Conservation (phyloP, 2,113 vertebrate species). For the Seriola quinqueradiata region DNA sequence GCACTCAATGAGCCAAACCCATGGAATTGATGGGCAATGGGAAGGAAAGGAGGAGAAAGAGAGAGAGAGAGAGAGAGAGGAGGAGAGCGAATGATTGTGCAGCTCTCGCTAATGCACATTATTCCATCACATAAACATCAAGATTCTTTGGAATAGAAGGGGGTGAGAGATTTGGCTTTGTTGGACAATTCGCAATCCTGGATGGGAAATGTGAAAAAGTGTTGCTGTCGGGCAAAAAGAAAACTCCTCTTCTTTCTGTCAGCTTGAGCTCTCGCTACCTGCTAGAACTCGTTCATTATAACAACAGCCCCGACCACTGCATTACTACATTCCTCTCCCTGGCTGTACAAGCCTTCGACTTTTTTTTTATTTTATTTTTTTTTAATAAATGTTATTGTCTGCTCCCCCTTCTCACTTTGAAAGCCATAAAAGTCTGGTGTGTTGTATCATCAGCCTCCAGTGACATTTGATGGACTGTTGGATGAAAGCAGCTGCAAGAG, state of each 20-base stretch:
- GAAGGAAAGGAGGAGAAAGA: constrained; percentile 48
- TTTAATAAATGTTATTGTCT: constrained; percentile 10
- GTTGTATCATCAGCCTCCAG: constrained; percentile 42
- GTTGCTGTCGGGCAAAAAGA: constrained; percentile 22
- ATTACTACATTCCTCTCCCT: constrained; percentile 4
- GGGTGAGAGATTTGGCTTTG: constrained; percentile 16
- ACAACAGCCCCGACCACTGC: constrained; percentile 1
- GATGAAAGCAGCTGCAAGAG: constrained; percentile 53
- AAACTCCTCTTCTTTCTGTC: constrained; percentile 22
- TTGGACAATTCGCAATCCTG: constrained; percentile 18
- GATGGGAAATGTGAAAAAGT: constrained; percentile 22
- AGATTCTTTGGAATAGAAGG: constrained; percentile 53
- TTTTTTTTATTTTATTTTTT: neutral
- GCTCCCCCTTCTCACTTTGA: constrained; percentile 12
- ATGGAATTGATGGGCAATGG: constrained; percentile 69
- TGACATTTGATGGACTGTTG: constrained; percentile 70
- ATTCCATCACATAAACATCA: constrained; percentile 66
- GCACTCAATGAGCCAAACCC: constrained; percentile 71
- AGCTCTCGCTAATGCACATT: constrained; percentile 57
- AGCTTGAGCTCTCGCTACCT: constrained; percentile 24
- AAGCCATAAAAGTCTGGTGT: constrained; percentile 35
- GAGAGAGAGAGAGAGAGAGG: neutral
- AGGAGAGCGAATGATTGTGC: constrained; percentile 56
- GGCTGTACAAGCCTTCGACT: constrained; percentile 13
- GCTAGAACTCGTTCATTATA: constrained; percentile 35